Evolutionary conservation across 2,113 vertebrate species (phyloP), one percentile per base, ranked within the genome.

Genomic region (Limnothrissa miodon): DNA sequence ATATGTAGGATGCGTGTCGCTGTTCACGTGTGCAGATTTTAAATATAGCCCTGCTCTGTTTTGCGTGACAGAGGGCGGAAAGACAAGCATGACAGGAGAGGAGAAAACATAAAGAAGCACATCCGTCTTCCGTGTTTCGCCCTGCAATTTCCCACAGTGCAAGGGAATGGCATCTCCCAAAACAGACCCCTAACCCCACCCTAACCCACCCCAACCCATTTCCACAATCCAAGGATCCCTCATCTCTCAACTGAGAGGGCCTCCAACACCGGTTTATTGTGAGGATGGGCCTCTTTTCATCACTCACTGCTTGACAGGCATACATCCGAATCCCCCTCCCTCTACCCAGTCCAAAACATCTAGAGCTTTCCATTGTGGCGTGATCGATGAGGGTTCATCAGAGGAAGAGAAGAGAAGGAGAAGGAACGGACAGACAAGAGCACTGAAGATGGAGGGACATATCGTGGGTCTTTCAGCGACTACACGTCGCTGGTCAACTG

Each of bases 1-100:
- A n/a, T 29, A n/a, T 62, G 25, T 62, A n/a, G 29, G 66, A 17
- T 74, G 29, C 10, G 66, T 74, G 66, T 74, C 25, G 10, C 3
- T 74, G 66, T 74, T 33, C 66, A 36, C 36, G 29, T 1, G 33
- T 13, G 66, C 1, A 74, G 29, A 15, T 70, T 70, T 70, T 17
- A 15, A 0, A n/a, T n/a, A n/a, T n/a, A 39, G 1, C 29, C 15
- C 33, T 15, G 29, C 66, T 74, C 29, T 74, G 29, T 74, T 33
- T 66, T 74, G 29, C 66, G 29, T 74, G 66, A 36, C 66, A 33
- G 29, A 29, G 25, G 66, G 66, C 11, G 29, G 33, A 66, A 5
- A 62, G 59, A 62, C 59, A 15, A 74, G 66, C 66, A 74, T 74
- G 66, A 74, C 29, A 36, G 66, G 66, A 74, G 66, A 39, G 15